phyloP scores from a whole-genome alignment of 1,140 invertebrate species.

The Lasioglossum baleicum region DNA sequence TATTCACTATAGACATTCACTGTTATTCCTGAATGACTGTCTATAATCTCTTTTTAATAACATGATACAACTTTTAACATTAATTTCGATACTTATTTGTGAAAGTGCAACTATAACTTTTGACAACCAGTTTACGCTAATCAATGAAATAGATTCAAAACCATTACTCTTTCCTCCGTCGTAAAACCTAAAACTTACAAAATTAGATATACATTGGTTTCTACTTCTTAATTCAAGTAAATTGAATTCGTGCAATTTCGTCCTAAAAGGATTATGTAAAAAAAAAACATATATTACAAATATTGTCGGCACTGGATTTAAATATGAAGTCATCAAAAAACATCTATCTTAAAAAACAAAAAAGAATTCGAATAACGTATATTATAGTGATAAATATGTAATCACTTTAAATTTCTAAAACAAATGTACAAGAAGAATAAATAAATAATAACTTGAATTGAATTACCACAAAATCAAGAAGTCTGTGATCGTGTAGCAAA shows the following conservation, averaged over 20 bases:
- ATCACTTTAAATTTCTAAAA: constrained; percentile 11
- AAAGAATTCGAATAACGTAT: constrained; percentile 18
- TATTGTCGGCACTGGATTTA: constrained; percentile 24
- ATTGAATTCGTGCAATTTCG: constrained; percentile 8
- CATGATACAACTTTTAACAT: constrained; percentile 17
- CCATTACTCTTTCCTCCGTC: neutral
- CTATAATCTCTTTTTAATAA: constrained; percentile 24
- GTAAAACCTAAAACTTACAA: constrained; percentile 17
- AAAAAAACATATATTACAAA: constrained; percentile 10
- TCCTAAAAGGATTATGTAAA: constrained; percentile 2
- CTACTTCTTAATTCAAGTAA: constrained; percentile 13
- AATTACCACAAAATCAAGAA: constrained; percentile 24
- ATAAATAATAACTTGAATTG: constrained; percentile 42
- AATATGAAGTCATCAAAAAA: constrained; percentile 19
- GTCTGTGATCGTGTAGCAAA: constrained; percentile 28
- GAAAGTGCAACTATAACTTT: constrained; percentile 37
- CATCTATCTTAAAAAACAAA: neutral
- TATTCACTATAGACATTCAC: constrained; percentile 27
- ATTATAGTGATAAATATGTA: constrained; percentile 15
- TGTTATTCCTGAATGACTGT: constrained; percentile 24
- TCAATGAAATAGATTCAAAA: constrained; percentile 20
- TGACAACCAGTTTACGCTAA: constrained; percentile 44
- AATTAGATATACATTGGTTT: constrained; percentile 30
- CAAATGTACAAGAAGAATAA: constrained; percentile 32
- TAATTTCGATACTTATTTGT: constrained; percentile 38